phyloP scores from a whole-genome alignment of 2,113 vertebrate genomes.

The Ia io region DNA sequence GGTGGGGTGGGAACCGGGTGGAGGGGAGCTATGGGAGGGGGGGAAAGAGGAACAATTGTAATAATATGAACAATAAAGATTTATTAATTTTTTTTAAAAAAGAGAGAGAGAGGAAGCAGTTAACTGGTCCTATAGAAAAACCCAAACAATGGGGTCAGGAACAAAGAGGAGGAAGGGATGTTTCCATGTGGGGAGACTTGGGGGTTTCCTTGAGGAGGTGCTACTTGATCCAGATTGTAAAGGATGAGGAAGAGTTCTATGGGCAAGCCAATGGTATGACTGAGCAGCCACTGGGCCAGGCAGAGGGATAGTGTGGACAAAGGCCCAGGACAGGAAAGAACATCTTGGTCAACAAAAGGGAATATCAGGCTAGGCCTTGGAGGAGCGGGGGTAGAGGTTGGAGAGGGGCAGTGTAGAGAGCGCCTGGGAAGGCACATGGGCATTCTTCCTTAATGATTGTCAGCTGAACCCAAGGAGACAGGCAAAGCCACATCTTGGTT shows the following conservation, averaged over 20 bases:
- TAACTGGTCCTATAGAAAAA: background rate
- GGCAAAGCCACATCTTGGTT: no score
- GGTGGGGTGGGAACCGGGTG: no score
- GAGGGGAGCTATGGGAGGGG: no score
- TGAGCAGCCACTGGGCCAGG: background rate
- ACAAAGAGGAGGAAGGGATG: background rate
- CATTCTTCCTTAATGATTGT: no score
- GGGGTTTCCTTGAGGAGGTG: background rate
- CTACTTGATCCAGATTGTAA: background rate
- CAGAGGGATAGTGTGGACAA: background rate
- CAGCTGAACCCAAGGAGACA: no score
- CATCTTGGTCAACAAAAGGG: background rate
- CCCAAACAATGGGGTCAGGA: background rate
- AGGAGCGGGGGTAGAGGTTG: background rate
- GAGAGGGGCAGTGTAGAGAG: background rate
- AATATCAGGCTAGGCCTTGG: background rate
- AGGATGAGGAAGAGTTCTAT: background rate
- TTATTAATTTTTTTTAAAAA: background rate
- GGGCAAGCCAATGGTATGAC: background rate
- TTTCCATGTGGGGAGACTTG: background rate
- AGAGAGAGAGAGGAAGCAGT: background rate
- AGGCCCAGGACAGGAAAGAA: background rate
- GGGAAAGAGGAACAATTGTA: no score
- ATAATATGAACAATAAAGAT: no score
- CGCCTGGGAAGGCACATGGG: no score